Evolutionary conservation across 37 sponge, comb jelly and placozoan genomes (phyloP).

Genomic region (Eunapius fragilis): DNA sequence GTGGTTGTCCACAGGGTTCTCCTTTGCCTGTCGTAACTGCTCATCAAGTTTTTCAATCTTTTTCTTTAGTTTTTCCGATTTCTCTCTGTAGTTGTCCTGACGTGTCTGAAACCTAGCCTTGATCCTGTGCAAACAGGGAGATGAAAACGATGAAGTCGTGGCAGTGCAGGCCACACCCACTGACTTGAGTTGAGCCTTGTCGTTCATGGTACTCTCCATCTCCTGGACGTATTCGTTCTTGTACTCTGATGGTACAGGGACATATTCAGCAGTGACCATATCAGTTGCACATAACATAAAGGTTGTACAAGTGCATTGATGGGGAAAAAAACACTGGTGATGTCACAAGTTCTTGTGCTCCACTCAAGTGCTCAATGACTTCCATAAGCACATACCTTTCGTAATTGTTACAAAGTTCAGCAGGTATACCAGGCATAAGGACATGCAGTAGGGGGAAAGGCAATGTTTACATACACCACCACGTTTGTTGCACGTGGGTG

Average conservation of each 20-base stretch:
- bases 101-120: constrained; percentile 10
- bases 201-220: constrained; percentile 26
- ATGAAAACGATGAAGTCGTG: background rate
- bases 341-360: too few species aligned
- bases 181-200: constrained; percentile 31
- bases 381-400: too few species aligned
- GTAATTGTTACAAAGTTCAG: too few species aligned
- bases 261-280: background rate
- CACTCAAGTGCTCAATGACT: too few species aligned
- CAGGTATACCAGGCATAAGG: too few species aligned
- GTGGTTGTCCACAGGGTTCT: background rate
- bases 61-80: constrained; percentile 29
- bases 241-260: background rate
- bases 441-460: too few species aligned
- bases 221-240: constrained; percentile 3
- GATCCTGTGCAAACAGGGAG: constrained; percentile 1
- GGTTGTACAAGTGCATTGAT: too few species aligned
- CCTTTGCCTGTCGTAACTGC: constrained; percentile 28
- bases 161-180: background rate
- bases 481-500: too few species aligned
- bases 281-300: too few species aligned
- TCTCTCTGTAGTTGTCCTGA: constrained; percentile 10
- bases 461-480: too few species aligned
- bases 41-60: constrained; percentile 52
- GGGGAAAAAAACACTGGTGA: too few species aligned